phyloP scores from a whole-genome alignment of 2,888 invertebrate species.

The Itoplectis maculator region DNA sequence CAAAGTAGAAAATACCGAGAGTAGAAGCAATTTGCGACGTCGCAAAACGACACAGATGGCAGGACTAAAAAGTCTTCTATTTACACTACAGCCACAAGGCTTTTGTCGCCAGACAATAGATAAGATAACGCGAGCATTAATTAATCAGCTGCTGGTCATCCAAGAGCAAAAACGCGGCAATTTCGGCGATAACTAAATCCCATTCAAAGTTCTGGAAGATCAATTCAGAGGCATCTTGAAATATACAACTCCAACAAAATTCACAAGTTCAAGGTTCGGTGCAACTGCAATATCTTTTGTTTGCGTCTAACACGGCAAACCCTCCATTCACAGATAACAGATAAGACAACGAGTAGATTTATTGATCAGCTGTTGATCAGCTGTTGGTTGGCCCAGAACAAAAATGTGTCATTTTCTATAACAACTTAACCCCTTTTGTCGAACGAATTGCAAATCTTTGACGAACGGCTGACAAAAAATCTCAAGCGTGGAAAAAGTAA shows the following conservation, averaged over 20 bases:
- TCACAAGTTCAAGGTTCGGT: no score
- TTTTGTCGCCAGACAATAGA: not conserved
- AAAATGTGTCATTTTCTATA: not conserved
- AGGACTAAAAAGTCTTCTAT: not conserved
- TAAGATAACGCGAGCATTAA: not conserved
- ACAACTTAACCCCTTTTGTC: no score
- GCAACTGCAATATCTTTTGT: no score
- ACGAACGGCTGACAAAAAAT: not conserved
- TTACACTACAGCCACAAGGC: not conserved
- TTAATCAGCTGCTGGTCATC: not conserved
- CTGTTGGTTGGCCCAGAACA: not conserved
- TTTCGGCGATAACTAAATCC: not conserved
- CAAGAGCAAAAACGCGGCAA: not conserved
- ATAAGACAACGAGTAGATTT: not conserved
- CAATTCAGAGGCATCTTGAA: no score
- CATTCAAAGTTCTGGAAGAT: not conserved
- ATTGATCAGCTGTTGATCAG: conserved; percentile 21
- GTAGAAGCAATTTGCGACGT: not conserved
- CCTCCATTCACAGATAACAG: no score
- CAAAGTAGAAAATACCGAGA: not conserved
- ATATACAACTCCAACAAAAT: not conserved
- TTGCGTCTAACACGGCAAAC: no score
- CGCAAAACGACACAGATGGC: not conserved
- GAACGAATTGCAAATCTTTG: no score
- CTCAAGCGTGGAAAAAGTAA: not conserved